Base-by-base conservation (phyloP, 2,797 vertebrate species). In the Muscicapa striata region DNA sequence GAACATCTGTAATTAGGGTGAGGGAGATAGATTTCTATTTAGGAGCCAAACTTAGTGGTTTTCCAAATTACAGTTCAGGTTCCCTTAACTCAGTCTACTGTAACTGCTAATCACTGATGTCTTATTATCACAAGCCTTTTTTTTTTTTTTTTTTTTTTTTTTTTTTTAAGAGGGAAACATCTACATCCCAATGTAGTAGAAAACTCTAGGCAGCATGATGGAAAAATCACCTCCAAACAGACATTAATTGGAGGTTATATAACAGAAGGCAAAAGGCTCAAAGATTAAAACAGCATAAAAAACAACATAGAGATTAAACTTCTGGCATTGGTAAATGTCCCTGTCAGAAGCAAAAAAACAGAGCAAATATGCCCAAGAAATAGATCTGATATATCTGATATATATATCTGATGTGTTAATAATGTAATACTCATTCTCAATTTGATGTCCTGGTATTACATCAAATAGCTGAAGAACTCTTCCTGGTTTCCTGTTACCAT, bases 171-270 rank as follows among this genome's bases (percentile, higher is more conserved):
- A 30, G 27, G 40, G 3, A 83, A 38, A 11, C 9, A 1, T 32
- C 46, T 68, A 10, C 43, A 40, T 66, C 67, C 12, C 10, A 17
- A 30, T 38, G 5, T 5, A 43, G 14, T 22, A 46, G 40, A 72
- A 18, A 11, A 63, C 19, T 16, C 6, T 21, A 24, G 8, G n/a
- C 5, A 67, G 8, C 6, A 23, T 29, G 15, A 61, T 5, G 5
- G 38, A 54, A 73, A 87, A 89, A 58, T 58, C 8, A 12, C 4
- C 11, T 85, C 27, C 54, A 69, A 87, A 59, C 1, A 80, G 19
- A 15, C 2, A 0, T 16, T 9, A 29, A 10, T 18, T 61, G 18
- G 10, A 19, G 11, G 3, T 54, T 55, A 48, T 27, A 49, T 2
- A 80, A 32, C 19, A 32, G 0, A 7, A 55, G 13, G 27, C 12